Evolutionary conservation across 2,888 invertebrate species (phyloP).

Genomic region (Ormyrus pomaceus): DNA sequence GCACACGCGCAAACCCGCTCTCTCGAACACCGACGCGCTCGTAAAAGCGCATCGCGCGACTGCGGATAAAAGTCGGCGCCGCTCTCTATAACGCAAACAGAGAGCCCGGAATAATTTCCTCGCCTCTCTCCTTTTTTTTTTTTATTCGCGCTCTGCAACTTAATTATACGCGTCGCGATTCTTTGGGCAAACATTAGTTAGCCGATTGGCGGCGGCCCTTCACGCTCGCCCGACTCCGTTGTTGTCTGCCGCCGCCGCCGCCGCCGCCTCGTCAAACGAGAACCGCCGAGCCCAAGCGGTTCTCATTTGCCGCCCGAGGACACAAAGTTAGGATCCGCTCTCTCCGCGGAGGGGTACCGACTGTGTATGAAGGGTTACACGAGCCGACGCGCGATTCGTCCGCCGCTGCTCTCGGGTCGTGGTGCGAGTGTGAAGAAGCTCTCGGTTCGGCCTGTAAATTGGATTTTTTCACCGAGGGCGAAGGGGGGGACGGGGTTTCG

Average conservation of each 20-base stretch:
- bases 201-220: slow-evolving; percentile 53
- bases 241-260: background rate
- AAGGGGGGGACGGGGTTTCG: background rate
- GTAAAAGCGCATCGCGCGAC: slow-evolving; percentile 38
- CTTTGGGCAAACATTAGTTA: slow-evolving; percentile 76
- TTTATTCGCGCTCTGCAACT: slow-evolving; percentile 59
- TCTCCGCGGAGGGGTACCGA: background rate
- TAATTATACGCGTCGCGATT: slow-evolving; percentile 72
- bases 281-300: slow-evolving; percentile 9
- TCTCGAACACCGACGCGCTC: slow-evolving; percentile 28
- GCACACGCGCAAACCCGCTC: slow-evolving; percentile 56
- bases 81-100: background rate
- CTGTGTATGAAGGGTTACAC: background rate
- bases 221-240: slow-evolving; percentile 13
- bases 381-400: background rate
- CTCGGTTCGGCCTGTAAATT: background rate
- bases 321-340: background rate
- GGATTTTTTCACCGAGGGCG: background rate
- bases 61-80: slow-evolving; percentile 35
- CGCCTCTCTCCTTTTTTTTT: slow-evolving; percentile 43
- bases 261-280: background rate
- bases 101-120: background rate
- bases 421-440: background rate
- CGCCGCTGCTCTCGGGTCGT: background rate
- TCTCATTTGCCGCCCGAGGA: slow-evolving; percentile 11